Evolutionary conservation across 1,140 invertebrate species (phyloP), one percentile per base, ranked within the genome.

Genomic region (Heliconius melpomene): DNA sequence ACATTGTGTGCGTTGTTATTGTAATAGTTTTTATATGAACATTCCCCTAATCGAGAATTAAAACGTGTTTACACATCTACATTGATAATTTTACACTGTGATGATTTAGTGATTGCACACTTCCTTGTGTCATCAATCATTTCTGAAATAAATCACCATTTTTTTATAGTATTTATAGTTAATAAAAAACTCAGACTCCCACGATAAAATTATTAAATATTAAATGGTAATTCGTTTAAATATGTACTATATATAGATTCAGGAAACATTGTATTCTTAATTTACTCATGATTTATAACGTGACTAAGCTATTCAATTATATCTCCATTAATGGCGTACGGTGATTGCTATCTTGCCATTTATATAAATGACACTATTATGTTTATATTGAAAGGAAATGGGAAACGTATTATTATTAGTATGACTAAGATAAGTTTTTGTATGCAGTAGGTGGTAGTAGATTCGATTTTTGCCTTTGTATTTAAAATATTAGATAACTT

Each of bases 301-400:
- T 77, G 60, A 77, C 75, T 70, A 26, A 74, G n/a, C 16, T n/a
- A 26, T 54, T 40, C 8, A 50, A 70, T 70, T 77, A 76, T 7
- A 75, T 32, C 11, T 66, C 36, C 57, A 46, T 77, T 32, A n/a
- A 77, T 71, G 20, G 13, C 57, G 38, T n/a, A 20, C 7, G 38
- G 46, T 77, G 57, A 77, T 71, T 77, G 75, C 60, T 70, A 60
- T 70, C 32, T 77, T 46, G 40, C 60, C 38, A 77, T 70, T 77
- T 70, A 77, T 77, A 46, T 50, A 66, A 66, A 29, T 26, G 23
- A 66, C 11, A 66, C 3, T 57, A 2, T 23, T 66, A 26, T 66
- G 29, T 66, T 26, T 66, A 66, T 26, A 29, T 13, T 66, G 60
- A 26, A 29, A 29, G 60, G 3, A 26, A 29, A 16, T 29, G 13